A percentile compares a stretch with the other conserved stretches of the same genome.
Evolutionary conservation across 2,888 invertebrate species (phyloP).

Genomic region (Leptura quadrifasciata): DNA sequence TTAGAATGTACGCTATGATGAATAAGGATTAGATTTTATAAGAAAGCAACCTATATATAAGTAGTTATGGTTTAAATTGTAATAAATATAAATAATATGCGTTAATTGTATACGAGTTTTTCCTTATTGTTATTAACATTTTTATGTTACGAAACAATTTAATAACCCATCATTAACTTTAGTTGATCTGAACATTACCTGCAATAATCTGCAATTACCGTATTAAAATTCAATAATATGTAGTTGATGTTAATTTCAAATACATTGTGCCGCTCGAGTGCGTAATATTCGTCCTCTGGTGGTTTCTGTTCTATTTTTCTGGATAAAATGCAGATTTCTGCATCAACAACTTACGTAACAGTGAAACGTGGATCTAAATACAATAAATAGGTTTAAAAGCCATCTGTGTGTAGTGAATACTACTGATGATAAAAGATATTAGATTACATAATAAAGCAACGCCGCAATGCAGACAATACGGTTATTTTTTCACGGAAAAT

Average conservation of each 20-base stretch:
- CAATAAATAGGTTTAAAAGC: no score
- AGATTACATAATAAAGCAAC: no score
- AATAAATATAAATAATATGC: neutral
- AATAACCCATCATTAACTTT: constrained; percentile 5
- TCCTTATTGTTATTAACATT: neutral
- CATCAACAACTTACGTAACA: no score
- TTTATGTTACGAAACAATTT: neutral
- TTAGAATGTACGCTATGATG: neutral
- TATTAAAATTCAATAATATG: neutral
- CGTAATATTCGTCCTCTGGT: neutral
- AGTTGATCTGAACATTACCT: neutral
- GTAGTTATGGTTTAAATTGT: neutral
- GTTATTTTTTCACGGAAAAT: no score
- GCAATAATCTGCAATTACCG: constrained; percentile 12
- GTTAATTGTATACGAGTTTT: constrained; percentile 1
- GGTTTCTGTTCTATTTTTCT: neutral
- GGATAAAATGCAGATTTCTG: neutral
- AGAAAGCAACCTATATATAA: neutral
- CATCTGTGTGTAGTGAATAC: no score
- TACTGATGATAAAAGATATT: no score
- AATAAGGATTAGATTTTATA: neutral
- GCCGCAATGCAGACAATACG: no score
- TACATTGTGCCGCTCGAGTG: neutral
- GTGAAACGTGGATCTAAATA: no score
- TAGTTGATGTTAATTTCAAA: neutral